Conservation (phyloP, 2,888 invertebrate genomes). For the Netelia virgata region DNA sequence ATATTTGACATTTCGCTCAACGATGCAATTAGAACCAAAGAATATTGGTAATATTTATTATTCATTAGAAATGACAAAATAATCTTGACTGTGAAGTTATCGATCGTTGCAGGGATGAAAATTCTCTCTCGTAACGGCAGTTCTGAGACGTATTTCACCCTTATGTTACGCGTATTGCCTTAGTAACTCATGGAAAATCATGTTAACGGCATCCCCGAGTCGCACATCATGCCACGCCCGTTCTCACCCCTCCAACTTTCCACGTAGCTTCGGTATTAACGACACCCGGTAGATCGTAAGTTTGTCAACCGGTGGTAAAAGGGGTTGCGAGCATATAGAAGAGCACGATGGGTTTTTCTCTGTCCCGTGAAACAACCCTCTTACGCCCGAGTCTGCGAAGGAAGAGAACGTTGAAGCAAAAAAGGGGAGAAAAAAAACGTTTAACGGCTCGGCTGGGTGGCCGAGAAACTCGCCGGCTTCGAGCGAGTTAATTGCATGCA, state of each 20-base stretch:
- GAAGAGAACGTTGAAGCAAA: slow-evolving; percentile 64
- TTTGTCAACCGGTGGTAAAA: slow-evolving; percentile 81
- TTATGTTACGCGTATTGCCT: slow-evolving; percentile 28
- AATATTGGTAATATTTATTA: not conserved
- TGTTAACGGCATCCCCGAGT: slow-evolving; percentile 73
- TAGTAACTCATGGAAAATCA: slow-evolving; percentile 75
- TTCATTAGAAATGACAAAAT: not conserved
- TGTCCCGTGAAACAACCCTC: slow-evolving; percentile 59
- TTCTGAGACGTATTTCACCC: not conserved
- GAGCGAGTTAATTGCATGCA: slow-evolving; percentile 82
- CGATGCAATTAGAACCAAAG: not conserved
- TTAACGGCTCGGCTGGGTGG: slow-evolving; percentile 54
- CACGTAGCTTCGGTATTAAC: slow-evolving; percentile 80
- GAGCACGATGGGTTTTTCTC: slow-evolving; percentile 45
- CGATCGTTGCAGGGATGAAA: slow-evolving; percentile 66
- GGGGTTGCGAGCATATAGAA: slow-evolving; percentile 71
- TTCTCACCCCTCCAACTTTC: slow-evolving; percentile 53
- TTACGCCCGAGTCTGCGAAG: not conserved
- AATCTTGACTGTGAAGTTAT: slow-evolving; percentile 52
- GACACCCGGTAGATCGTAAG: slow-evolving; percentile 82
- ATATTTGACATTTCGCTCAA: not conserved
- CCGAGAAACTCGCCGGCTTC: slow-evolving; percentile 51
- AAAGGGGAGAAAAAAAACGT: slow-evolving; percentile 58
- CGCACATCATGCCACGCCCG: slow-evolving; percentile 76
- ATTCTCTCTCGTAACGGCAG: not conserved